Evolutionary conservation across 35 echinoderm and acorn worm genomes (phyloP), one percentile per base, ranked within the genome.

Genomic region (Lytechinus variegatus): DNA sequence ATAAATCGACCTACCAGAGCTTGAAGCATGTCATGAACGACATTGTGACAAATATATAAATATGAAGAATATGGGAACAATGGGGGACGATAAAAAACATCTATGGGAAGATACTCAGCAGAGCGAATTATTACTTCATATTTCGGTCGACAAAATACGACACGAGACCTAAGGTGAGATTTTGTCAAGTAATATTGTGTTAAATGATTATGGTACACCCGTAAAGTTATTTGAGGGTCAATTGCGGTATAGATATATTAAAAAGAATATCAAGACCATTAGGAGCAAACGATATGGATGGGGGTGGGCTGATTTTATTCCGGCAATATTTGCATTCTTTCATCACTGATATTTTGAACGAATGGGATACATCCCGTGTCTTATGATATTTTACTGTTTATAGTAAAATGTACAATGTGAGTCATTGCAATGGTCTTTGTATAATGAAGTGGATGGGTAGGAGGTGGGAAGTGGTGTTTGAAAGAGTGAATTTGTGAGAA

Each of bases 111-210:
- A 79, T 79, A 79, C 4, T 79, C 66, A n/a, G 19, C n/a, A n/a
- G 66, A 79, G 66, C 66, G 66, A 79, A 24, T 79, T 79, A 79
- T 79, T 79, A 79, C 66, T 79, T 24, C n/a, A 79, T 79, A 79
- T n/a, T 79, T 7, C n/a, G 66, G 66, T 79, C 16, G 66, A 79
- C 8, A 79, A 19, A 79, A 79, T 19, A 24, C 66, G 66, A 79
- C 66, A n/a, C 16, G 21, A 79, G n/a, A 24, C 66, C 66, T 24
- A n/a, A 79, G 21, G 16, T 79, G 66, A 79, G 19, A 24, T 79
- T 24, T 79, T 79, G 0, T 24, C 66, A 24, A 24, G 66, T 79
- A 24, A 79, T 24, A 79, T 79, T 5, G n/a, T 79, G 5, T 79
- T 79, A 19, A 79, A 24, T 79, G 5, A 24, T 16, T 24, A 79